Evolutionary conservation across 2,113 vertebrate species (phyloP), one percentile per base, ranked within the genome.

Genomic region (Entomyzon cyanotis): DNA sequence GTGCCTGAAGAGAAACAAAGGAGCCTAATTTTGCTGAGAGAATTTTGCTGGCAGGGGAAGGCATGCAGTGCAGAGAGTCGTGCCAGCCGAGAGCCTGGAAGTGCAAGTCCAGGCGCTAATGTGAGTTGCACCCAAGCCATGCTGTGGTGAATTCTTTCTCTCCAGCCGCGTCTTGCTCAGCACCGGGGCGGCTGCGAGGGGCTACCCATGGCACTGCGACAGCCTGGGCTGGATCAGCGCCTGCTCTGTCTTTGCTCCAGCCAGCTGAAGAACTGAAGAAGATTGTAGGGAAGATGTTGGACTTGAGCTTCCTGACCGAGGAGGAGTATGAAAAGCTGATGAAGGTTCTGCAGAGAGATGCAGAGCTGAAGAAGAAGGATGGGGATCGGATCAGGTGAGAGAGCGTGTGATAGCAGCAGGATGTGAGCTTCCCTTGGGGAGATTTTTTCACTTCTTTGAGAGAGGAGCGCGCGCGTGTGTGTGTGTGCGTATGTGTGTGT

Each of bases 381-480:
- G 85, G 93, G 10, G 98, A 98, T 86, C 98, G 98, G 18, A 97
- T 98, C 96, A 98, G 97, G 98, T 98, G 94, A 97, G 97, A 53
- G 20, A 50, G 52, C 0, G 0, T 58, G 37, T 63, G 52, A 4
- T 33, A 21, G n/a, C 31, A 50, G 30, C 56, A 77, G 41, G 44
- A 21, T 1, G 17, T 58, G 75, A 81, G 60, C 47, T 77, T 83
- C 42, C 47, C 14, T 28, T 22, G 63, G 24, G 25, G 50, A 50
- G 17, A 28, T 37, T 30, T 83, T 53, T 81, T 47, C 31, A 33
- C 55, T 70, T 24, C 25, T 93, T 81, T 46, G 58, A 62, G 62
- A 49, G 25, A 69, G 30, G 41, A 24, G n/a, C 1, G 0, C n/a
- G n/a, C n/a, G n/a, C n/a, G n/a, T n/a, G n/a, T n/a, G n/a, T n/a